Evolutionary conservation across 1,140 invertebrate genomes (phyloP).

Genomic region (Zophobas morio): DNA sequence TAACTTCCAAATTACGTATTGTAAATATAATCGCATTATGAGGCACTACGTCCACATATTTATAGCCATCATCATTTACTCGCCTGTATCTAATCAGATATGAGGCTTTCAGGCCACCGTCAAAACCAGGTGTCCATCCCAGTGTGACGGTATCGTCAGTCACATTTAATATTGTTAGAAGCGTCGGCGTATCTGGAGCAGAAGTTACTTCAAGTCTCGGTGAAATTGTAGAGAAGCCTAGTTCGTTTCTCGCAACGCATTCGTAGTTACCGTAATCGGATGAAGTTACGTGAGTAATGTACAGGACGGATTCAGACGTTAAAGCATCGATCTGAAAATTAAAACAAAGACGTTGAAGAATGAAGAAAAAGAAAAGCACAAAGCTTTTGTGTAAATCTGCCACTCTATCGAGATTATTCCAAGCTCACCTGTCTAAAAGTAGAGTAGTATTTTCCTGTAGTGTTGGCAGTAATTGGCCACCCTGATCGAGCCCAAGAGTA

Average conservation of each 20-base stretch:
- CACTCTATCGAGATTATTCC: background rate
- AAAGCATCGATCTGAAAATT: constrained; percentile 70
- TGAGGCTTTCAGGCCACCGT: constrained; percentile 90
- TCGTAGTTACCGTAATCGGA: constrained; percentile 93
- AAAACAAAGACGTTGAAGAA: constrained; percentile 14
- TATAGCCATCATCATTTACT: constrained; percentile 76
- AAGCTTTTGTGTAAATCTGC: background rate
- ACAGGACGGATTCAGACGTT: constrained; percentile 83
- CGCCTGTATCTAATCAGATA: constrained; percentile 71
- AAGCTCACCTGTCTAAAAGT: constrained; percentile 71
- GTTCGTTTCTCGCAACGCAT: constrained; percentile 89
- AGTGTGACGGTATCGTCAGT: constrained; percentile 92
- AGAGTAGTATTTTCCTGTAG: constrained; percentile 80
- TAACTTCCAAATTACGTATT: constrained; percentile 82
- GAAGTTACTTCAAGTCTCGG: constrained; percentile 89
- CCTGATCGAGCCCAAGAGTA: constrained; percentile 88
- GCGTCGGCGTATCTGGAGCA: constrained; percentile 86
- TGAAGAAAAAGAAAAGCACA: constrained; percentile 2
- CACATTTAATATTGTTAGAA: constrained; percentile 83
- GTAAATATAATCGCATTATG: constrained; percentile 79
- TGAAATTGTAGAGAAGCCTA: constrained; percentile 83
- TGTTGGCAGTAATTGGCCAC: constrained; percentile 74
- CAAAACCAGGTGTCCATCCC: constrained; percentile 93
- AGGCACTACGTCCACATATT: constrained; percentile 85
- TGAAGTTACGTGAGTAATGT: constrained; percentile 85